Base-by-base conservation (phyloP, 1,140 invertebrate genomes). In the Neuroterus valhalla region DNA sequence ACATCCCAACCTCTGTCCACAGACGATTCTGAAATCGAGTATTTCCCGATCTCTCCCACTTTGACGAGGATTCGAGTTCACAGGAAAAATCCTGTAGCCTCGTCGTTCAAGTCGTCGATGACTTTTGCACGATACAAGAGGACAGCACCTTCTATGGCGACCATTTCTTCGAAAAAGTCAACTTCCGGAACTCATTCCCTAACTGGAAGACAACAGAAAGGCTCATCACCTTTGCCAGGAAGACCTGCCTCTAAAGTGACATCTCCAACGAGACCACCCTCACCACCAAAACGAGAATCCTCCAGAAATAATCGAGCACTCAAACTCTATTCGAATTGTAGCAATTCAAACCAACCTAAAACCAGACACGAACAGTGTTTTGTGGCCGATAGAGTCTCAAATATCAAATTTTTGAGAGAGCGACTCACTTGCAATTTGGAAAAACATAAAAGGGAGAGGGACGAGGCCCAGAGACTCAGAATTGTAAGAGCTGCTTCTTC, bases 21-120 rank as follows among this genome's bases (percentile, higher is more conserved):
- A 93, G 93, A 94, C 90, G 92, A 93, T 82, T 88, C 93, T 67
- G 92, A 93, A 89, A 93, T 95, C 80, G 94, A 96, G 90, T 96
- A 95, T 89, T 94, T 95, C 87, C 94, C 95, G 79, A 94, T 96
- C 78, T 94, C 95, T 71, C 92, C 94, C 45, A 95, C 94, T 70
- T 88, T 96, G 81, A 96, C 94, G 75, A 93, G 94, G 90, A 95
- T 96, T 82, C 92, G 94, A 85, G 92, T 95, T 19, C 94, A 94
- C 85, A 94, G 93, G 87, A 93, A 91, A 71, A 88, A 85, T 85
- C 76, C 91, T 88, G 82, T 81, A 79, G 15, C 77, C 2, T 68
- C 75, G 38, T 82, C 73, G 62, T 78, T 84, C 17, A 78, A 80
- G 2, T 78, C 81, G 17, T 84, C 84, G 52, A 85, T 82, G 76